phyloP scores from a whole-genome alignment of 1,140 invertebrate species.

The Drosophila lini region DNA sequence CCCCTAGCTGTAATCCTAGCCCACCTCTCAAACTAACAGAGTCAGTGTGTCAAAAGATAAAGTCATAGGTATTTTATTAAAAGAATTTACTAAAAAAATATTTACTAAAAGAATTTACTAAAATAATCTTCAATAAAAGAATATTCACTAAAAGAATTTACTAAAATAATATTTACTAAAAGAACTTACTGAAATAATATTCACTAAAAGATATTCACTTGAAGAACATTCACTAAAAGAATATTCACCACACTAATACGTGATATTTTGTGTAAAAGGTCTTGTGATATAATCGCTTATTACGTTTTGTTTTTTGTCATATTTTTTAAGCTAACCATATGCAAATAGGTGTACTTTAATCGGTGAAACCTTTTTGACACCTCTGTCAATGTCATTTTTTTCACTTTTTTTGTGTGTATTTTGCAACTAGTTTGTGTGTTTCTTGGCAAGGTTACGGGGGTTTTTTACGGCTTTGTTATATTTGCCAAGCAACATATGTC shows the following conservation, averaged over 20 bases:
- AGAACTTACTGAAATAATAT: too few species aligned
- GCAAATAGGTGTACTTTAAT: slow-evolving; percentile 11
- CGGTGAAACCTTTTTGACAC: slow-evolving; percentile 5
- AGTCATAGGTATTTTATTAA: not conserved
- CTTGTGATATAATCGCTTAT: not conserved
- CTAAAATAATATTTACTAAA: not conserved
- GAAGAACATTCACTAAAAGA: too few species aligned
- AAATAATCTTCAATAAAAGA: too few species aligned
- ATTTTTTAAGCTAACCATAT: slow-evolving; percentile 1
- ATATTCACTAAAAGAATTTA: too few species aligned
- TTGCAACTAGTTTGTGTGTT: slow-evolving; percentile 3
- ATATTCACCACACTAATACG: not conserved
- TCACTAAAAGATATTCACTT: not conserved
- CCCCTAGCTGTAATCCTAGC: not conserved
- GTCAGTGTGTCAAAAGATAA: slow-evolving; percentile 4
- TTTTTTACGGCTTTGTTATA: not conserved
- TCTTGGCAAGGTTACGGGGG: not conserved
- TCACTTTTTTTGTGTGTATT: not conserved
- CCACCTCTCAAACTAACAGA: not conserved
- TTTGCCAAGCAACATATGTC: not conserved
- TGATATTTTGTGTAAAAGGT: not conserved
- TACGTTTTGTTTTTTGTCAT: not conserved
- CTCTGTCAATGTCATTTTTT: slow-evolving; percentile 10
- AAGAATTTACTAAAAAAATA: not conserved
- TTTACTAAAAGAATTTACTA: too few species aligned